A percentile compares a stretch with the other conserved stretches of the same genome.
These are phyloP conservation scores for Xestobium rufovillosum DNA, from an alignment of 2,888 invertebrate genomes.

Conservation along the genomic window DNA sequence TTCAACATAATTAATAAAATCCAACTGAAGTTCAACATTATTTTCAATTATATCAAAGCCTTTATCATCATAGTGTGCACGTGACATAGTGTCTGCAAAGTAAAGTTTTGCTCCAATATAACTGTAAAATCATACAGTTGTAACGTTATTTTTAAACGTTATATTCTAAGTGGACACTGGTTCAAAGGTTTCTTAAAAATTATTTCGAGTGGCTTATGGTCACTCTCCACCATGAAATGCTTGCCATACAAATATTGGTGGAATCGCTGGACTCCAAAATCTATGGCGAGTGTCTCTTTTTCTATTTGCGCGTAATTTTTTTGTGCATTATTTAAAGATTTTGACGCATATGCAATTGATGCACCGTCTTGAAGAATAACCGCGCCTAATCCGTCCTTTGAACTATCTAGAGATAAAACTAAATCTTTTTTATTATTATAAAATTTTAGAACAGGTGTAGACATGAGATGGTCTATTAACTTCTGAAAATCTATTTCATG, in stretches of 20 bases:
- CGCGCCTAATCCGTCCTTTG: too few species aligned
- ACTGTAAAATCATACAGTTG: constrained; percentile 15
- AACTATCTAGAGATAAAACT: too few species aligned
- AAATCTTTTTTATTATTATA: too few species aligned
- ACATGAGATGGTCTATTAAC: constrained; percentile 12
- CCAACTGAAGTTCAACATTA: constrained; percentile 4
- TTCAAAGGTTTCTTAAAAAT: constrained; percentile 25
- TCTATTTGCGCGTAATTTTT: too few species aligned
- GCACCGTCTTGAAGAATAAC: constrained; percentile 24
- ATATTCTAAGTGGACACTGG: constrained; percentile 10
- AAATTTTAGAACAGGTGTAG: constrained; percentile 11
- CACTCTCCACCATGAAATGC: constrained; percentile 21
- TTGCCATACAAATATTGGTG: constrained; percentile 24
- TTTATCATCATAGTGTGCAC: constrained; percentile 20
- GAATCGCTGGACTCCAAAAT: constrained; percentile 22
- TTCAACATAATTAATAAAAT: not conserved
- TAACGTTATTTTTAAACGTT: constrained; percentile 14
- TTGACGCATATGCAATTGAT: constrained; percentile 27
- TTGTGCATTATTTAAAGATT: constrained; percentile 21
- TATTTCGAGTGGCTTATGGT: constrained; percentile 26
- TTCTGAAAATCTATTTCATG: constrained; percentile 12
- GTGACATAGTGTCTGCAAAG: constrained; percentile 28
- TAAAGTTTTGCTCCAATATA: constrained; percentile 25
- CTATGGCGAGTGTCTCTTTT: too few species aligned
- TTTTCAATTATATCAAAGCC: constrained; percentile 4